phyloP scores from a whole-genome alignment of 37 sponge, comb jelly and placozoan species.

The Trichoplax adhaerens region DNA sequence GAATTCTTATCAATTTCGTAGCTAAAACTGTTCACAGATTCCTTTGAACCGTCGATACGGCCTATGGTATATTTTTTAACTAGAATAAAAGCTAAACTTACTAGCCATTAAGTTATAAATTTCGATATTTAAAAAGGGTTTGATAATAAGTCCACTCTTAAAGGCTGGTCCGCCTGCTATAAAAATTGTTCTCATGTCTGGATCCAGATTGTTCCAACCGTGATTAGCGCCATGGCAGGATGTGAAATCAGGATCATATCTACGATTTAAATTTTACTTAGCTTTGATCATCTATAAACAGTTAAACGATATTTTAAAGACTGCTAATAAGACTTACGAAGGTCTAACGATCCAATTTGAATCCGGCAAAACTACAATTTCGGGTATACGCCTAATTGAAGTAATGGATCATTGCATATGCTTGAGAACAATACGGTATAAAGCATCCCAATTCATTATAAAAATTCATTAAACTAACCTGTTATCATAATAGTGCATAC shows the following conservation, averaged over 20 bases:
- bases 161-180: slow-evolving; percentile 64
- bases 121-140: slow-evolving; percentile 52
- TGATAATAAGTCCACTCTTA: slow-evolving; percentile 17
- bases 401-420: too few relatives aligned
- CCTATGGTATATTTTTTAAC: too few relatives aligned
- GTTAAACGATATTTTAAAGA: too few relatives aligned
- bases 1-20: too few relatives aligned
- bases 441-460: slow-evolving; percentile 1
- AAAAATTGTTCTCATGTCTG: slow-evolving; percentile 50
- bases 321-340: too few relatives aligned
- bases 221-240: slow-evolving; percentile 3
- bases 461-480: background rate
- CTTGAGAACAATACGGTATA: too few relatives aligned
- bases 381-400: too few relatives aligned
- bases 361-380: too few relatives aligned
- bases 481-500: slow-evolving; percentile 6
- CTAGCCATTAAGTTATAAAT: slow-evolving; percentile 59
- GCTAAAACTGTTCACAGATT: background rate
- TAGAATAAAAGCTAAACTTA: background rate
- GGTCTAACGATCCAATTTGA: too few relatives aligned
- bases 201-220: slow-evolving; percentile 48
- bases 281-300: too few relatives aligned
- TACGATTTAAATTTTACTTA: too few relatives aligned
- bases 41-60: background rate
- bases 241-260: too few relatives aligned